Conservation (phyloP, 2,113 vertebrate species). For the Nothocercus julius region DNA sequence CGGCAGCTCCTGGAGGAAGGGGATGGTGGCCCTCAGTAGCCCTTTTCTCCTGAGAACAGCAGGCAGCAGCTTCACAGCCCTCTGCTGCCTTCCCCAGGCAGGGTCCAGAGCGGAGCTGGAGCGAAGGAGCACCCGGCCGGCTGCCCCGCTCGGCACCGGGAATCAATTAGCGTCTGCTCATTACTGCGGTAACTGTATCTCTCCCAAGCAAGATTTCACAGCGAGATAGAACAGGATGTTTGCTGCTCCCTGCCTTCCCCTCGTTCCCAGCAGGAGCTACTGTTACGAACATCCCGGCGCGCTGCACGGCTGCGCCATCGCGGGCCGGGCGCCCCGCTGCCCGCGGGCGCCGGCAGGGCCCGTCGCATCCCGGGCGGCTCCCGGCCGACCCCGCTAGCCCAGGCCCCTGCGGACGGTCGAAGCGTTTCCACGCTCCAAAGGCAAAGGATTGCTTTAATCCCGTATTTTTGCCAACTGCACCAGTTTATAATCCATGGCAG, state of each 20-base stretch:
- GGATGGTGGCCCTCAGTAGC: slow-evolving; percentile 55
- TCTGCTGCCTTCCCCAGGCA: slow-evolving; percentile 67
- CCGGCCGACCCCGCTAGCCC: too few species aligned
- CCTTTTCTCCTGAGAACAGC: slow-evolving; percentile 55
- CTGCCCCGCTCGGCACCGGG: slow-evolving; percentile 29
- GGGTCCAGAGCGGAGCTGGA: slow-evolving; percentile 35
- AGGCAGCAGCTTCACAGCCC: slow-evolving; percentile 51
- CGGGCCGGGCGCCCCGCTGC: too few species aligned
- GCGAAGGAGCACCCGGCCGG: slow-evolving; percentile 8
- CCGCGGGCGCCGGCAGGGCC: too few species aligned
- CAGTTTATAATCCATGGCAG: neutral
- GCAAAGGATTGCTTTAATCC: slow-evolving; percentile 59
- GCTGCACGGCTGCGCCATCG: neutral
- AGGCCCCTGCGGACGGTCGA: neutral
- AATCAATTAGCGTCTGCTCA: slow-evolving; percentile 45
- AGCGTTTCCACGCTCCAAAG: slow-evolving; percentile 33
- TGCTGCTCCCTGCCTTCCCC: slow-evolving; percentile 58
- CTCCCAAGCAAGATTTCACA: slow-evolving; percentile 58
- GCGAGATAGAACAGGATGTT: slow-evolving; percentile 56
- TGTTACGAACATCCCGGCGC: slow-evolving; percentile 50
- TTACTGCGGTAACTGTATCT: slow-evolving; percentile 51
- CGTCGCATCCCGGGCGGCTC: too few species aligned
- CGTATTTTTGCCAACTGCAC: slow-evolving; percentile 35
- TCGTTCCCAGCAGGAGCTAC: slow-evolving; percentile 58
- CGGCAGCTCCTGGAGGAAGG: slow-evolving; percentile 6